Base-by-base conservation (phyloP, 2,888 invertebrate species). In the Ophioninae sp. region DNA sequence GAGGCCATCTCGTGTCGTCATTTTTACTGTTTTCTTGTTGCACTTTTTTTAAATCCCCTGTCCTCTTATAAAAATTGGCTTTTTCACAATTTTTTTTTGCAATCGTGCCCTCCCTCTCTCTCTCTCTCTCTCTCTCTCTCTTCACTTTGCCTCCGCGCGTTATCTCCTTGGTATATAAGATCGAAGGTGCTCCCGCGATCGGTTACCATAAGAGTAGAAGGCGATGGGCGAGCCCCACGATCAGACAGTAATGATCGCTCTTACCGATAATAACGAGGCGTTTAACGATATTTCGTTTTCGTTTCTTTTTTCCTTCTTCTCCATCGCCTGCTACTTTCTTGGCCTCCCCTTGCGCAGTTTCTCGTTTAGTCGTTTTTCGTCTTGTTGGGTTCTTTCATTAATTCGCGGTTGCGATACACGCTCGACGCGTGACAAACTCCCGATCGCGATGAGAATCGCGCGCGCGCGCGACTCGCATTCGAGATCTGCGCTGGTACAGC, bases 181-280 rank as follows among this genome's bases (percentile, higher is more conserved):
- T 64, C 39, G 63, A 6, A 51, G 30, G 51, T 51, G n/a, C 67
- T 71, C 67, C 63, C 41, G 41, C 65, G 56, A 23, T 61, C 56
- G 59, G 68, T 76, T 72, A 72, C 64, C 58, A 72, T 78, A 64
- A 59, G 65, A 75, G 76, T 64, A 71, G 79, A 82, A 51, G 73
- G 64, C 72, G 81, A 76, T 73, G 83, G 79, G 44, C 81, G 67
- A 81, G 79, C 61, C 41, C 41, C 80, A 74, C 51, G 83, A 85
- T 84, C 79, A 81, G 86, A 87, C 87, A 86, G 85, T 89, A 89
- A 89, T 87, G 87, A 89, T 86, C 85, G 82, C 79, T 85, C 82
- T 86, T 85, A 84, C 84, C 85, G 85, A 67, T 86, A 86, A 87
- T 88, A 88, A 88, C 85, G 86, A 86, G 80, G 81, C 88, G 79